Evolutionary conservation across 2,888 invertebrate species (phyloP).

Genomic region (Meiosimyza platycephala): DNA sequence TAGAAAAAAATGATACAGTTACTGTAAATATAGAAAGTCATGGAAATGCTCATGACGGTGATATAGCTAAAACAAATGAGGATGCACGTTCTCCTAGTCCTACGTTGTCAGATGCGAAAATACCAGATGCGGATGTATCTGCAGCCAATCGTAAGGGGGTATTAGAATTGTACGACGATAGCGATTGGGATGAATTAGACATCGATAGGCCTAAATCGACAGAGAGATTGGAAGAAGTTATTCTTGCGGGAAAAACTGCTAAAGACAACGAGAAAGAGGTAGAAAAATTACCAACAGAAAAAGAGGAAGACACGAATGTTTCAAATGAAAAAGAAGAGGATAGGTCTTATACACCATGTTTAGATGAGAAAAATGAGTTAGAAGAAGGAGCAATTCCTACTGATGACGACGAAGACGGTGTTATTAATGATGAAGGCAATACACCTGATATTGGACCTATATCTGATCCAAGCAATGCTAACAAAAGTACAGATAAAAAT

Average conservation of each 20-base stretch:
- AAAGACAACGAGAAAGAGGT: slow-evolving; percentile 35
- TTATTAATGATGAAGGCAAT: slow-evolving; percentile 23
- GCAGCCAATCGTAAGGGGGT: slow-evolving; percentile 65
- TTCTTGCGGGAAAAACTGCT: slow-evolving; percentile 31
- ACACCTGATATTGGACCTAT: slow-evolving; percentile 38
- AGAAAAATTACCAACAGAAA: slow-evolving; percentile 18
- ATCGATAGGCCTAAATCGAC: slow-evolving; percentile 58
- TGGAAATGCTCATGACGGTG: slow-evolving; percentile 36
- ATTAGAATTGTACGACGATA: slow-evolving; percentile 70
- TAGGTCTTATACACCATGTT: slow-evolving; percentile 78
- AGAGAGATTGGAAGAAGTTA: slow-evolving; percentile 18
- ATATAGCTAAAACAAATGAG: slow-evolving; percentile 17
- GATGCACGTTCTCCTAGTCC: slow-evolving; percentile 45
- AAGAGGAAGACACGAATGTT: slow-evolving; percentile 33
- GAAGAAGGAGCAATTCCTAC: slow-evolving; percentile 55
- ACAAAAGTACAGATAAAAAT: slow-evolving; percentile 31
- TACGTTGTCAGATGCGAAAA: slow-evolving; percentile 44
- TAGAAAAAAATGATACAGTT: slow-evolving; percentile 35
- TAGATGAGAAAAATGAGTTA: slow-evolving; percentile 73
- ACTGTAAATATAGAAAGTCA: slow-evolving; percentile 30
- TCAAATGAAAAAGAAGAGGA: slow-evolving; percentile 68
- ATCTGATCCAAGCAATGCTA: slow-evolving; percentile 9
- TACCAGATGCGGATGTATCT: slow-evolving; percentile 46
- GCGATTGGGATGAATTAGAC: slow-evolving; percentile 67
- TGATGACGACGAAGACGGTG: neutral